phyloP scores from a whole-genome alignment of 2,797 vertebrate genomes.

The Sebastes minor region DNA sequence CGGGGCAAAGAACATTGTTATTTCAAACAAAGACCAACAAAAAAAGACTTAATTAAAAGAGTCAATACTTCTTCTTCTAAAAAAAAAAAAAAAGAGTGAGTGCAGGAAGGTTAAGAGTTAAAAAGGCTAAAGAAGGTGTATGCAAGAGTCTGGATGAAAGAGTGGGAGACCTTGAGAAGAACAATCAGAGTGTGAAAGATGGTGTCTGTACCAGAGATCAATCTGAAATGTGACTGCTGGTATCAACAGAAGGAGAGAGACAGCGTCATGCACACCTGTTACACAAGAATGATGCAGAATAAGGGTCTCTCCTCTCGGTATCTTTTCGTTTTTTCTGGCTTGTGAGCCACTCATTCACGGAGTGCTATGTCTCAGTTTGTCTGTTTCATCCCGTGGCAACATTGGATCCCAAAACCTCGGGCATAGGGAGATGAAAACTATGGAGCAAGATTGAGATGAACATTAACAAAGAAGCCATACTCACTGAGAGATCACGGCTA shows the following conservation, averaged over 20 bases:
- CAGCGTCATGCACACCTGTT: slow-evolving; percentile 68
- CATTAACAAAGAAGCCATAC: not conserved
- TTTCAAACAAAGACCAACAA: not conserved
- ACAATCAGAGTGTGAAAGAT: slow-evolving; percentile 18
- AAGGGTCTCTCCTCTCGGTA: slow-evolving; percentile 47
- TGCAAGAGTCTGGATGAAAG: not conserved
- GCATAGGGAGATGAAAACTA: slow-evolving; percentile 61
- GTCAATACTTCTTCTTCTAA: not conserved
- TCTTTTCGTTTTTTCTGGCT: slow-evolving; percentile 33
- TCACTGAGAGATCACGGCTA: not conserved
- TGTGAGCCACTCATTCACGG: slow-evolving; percentile 74
- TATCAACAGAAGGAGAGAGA: not conserved
- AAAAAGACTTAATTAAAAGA: not conserved
- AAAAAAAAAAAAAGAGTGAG: not conserved
- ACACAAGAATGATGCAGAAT: slow-evolving; percentile 70
- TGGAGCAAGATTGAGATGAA: slow-evolving; percentile 29
- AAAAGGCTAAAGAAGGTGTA: not conserved
- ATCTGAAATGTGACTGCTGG: slow-evolving; percentile 1
- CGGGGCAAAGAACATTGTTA: not conserved
- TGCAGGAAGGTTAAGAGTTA: not conserved
- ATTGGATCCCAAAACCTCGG: slow-evolving; percentile 77
- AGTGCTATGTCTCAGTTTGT: slow-evolving; percentile 72
- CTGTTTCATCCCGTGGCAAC: slow-evolving; percentile 78
- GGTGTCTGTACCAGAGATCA: not conserved
- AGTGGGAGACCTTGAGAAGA: slow-evolving; percentile 21